Evolutionary conservation across 2,797 vertebrate genomes (phyloP).

Genomic region (Craterocephalus amniculus): DNA sequence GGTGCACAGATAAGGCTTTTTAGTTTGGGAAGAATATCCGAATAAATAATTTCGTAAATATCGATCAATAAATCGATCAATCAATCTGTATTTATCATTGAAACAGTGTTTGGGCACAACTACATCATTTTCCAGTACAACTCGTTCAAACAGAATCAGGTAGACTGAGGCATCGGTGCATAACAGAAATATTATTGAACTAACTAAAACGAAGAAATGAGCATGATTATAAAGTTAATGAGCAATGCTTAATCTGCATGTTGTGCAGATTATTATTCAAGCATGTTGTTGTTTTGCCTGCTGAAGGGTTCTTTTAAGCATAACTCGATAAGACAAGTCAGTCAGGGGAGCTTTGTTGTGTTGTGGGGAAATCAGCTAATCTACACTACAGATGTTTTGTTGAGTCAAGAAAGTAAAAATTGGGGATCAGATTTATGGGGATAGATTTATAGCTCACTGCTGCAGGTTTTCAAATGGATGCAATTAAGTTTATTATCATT

Average conservation of each 20-base stretch:
- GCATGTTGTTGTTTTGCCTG: neutral
- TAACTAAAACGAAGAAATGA: neutral
- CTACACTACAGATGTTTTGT: constrained; percentile 21
- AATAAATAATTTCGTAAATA: neutral
- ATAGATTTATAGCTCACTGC: constrained; percentile 24
- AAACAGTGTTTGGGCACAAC: too few relatives aligned
- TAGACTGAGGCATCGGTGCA: too few relatives aligned
- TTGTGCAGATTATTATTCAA: neutral
- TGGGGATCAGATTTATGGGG: constrained; percentile 22
- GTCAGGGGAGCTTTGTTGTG: neutral
- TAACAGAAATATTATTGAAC: neutral
- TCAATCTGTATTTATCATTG: too few relatives aligned
- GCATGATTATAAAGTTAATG: neutral
- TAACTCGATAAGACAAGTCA: too few relatives aligned
- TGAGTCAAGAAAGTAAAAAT: constrained; percentile 25
- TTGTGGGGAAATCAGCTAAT: constrained; percentile 5
- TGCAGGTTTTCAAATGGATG: constrained; percentile 13
- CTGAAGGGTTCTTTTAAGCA: neutral
- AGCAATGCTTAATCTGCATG: neutral
- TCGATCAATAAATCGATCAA: too few relatives aligned
- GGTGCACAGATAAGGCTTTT: constrained; percentile 14
- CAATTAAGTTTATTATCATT: constrained; percentile 33
- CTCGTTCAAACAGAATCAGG: too few relatives aligned
- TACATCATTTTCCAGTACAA: too few relatives aligned
- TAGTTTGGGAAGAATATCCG: neutral